Evolutionary conservation across 2,797 vertebrate species (phyloP), one percentile per base, ranked within the genome.

Genomic region (Gymnopithys bicolor): DNA sequence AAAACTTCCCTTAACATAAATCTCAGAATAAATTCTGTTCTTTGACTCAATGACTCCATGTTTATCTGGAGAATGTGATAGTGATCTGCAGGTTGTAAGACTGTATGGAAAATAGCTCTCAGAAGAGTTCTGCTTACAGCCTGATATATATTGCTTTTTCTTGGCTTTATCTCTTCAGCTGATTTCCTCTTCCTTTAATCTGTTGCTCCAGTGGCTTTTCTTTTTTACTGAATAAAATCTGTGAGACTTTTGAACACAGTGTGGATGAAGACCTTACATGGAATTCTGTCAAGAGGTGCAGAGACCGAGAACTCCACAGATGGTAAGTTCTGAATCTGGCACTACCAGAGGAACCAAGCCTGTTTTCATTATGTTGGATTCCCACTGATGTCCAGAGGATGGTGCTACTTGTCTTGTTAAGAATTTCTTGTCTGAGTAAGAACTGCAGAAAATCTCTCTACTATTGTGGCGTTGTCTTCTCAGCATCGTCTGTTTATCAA

Each of bases 341-440:
- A 43, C 11, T 67, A 33, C 33, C 74, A 12, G 32, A 76, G 24
- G 49, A 84, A 53, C 11, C 5, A 35, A 77, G 56, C 18, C 24
- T 41, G 35, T 71, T 83, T 62, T 41, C 73, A 73, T 80, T 62
- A 35, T 68, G 76, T 55, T 95, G 15, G 28, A 71, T 92, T 95
- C 66, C 90, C 87, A n/a, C 39, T 16, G 71, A 75, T 59, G 89
- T 87, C 95, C 94, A 97, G 94, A 93, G 87, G 96, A 95, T 95
- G 96, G 96, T 96, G 96, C 95, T 96, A 91, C 93, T 93, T 79
- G 84, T 90, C 95, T 93, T 94, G 32, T 41, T 86, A 91, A 90
- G 74, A 91, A 88, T 84, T 93, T 91, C 35, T 75, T 84, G 37
- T 45, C 90, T 43, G 19, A 28, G 64, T 48, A 49, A 85, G 43